Evolutionary conservation across 2,888 invertebrate genomes (phyloP).

Genomic region (Epinotia brunnichana): DNA sequence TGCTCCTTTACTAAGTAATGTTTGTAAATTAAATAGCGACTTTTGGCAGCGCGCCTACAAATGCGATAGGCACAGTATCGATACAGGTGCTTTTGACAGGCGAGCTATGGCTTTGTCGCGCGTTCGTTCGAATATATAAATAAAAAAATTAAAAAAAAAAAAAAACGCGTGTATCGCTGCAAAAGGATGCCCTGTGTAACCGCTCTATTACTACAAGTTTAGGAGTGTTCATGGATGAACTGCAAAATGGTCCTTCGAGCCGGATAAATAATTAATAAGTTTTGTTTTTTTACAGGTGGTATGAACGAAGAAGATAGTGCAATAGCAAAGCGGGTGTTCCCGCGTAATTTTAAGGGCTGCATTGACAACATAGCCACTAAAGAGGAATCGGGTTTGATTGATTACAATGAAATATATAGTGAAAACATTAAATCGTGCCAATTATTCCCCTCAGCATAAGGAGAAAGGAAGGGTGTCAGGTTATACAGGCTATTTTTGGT

Average conservation of each 20-base stretch:
- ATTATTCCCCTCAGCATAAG: conserved; percentile 68
- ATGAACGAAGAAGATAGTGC: conserved; percentile 75
- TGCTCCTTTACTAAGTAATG: too few relatives aligned
- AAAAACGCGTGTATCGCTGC: too few relatives aligned
- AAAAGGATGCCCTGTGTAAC: too few relatives aligned
- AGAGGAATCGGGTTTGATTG: conserved; percentile 60
- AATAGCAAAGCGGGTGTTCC: conserved; percentile 76
- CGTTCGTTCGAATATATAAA: too few relatives aligned
- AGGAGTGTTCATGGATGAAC: neutral
- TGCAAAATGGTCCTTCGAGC: conserved; percentile 6
- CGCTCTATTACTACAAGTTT: too few relatives aligned
- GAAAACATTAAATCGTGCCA: conserved; percentile 79
- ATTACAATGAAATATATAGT: conserved; percentile 72
- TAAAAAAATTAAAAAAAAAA: too few relatives aligned
- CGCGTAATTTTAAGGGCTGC: conserved; percentile 84
- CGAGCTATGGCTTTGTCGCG: too few relatives aligned
- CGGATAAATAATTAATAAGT: neutral
- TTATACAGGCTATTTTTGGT: neutral
- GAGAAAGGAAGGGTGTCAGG: conserved; percentile 7
- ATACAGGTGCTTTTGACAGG: too few relatives aligned
- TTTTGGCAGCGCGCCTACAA: too few relatives aligned
- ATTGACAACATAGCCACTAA: conserved; percentile 82
- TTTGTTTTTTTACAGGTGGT: conserved; percentile 73
- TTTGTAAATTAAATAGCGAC: too few relatives aligned
- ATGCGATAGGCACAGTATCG: too few relatives aligned